Base-by-base conservation (phyloP, 2,113 vertebrate species). In the Poeciliopsis prolifica region DNA sequence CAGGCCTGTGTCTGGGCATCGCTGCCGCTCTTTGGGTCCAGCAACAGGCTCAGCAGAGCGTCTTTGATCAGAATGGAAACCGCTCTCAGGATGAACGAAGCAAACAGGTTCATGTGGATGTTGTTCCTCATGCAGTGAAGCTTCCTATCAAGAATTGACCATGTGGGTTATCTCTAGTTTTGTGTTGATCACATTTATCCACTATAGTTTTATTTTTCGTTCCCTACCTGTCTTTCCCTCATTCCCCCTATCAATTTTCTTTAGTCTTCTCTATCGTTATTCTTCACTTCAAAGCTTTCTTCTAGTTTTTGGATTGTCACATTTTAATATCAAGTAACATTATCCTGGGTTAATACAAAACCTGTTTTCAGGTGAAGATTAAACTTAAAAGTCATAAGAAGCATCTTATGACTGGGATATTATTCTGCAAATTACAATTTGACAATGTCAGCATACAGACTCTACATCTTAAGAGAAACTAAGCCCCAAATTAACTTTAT, bases 81-180 rank as follows among this genome's bases (percentile, higher is more conserved):
- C 0, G 97, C 98, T 31, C 96, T 95, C 66, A 99, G 94, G 78
- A 98, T 97, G 89, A 98, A 99, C 72, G 98, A 99, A 6, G 94
- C 94, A 65, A 99, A 99, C 82, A 99, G 94, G 88, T 99, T 98
- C 93, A 99, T 94, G 89, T 99, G 98, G 93, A 99, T 98, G 82
- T 97, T 97, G 94, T 99, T 99, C 82, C 98, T 95, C 0, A 97
- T 99, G 81, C 98, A 99, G 86, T 96, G 97, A 28, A 99, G 94
- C 87, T 97, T 98, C 86, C 98, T 99, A 54, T 30, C 60, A 54
- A 85, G 69, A 90, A 78, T 26, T 4, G 28, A 51, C 31, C 68
- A 29, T 30, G 65, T 37, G 61, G 37, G 13, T 70, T 0, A 3
- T 1, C 0, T 70, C 63, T 19, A 28, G 11, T 63, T 29, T 61